A percentile compares a stretch with the other conserved stretches of the same genome.
These are phyloP conservation scores for Drosophila lini DNA, from an alignment of 1,140 invertebrate genomes.

Conservation along the genomic window DNA sequence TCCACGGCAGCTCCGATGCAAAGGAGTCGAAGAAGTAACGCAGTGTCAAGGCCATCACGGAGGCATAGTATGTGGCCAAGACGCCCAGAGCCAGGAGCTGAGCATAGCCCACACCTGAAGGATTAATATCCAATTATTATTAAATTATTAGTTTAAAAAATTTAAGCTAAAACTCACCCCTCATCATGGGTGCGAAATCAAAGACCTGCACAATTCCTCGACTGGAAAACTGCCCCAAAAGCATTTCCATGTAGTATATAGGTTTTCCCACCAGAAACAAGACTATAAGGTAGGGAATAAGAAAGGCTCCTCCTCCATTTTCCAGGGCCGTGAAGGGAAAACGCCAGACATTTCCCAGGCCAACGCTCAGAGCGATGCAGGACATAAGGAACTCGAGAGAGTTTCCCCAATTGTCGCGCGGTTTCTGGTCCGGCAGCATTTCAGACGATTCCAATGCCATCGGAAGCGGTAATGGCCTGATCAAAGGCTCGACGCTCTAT, in stretches of 20 bases:
- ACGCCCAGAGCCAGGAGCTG: slow-evolving; percentile 90
- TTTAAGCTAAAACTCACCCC: slow-evolving; percentile 85
- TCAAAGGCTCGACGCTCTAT: slow-evolving; percentile 27
- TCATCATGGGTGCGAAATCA: slow-evolving; percentile 87
- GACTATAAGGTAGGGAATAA: slow-evolving; percentile 93
- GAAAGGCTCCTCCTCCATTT: slow-evolving; percentile 91
- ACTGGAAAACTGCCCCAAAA: slow-evolving; percentile 91
- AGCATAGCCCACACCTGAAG: slow-evolving; percentile 90
- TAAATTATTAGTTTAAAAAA: neutral
- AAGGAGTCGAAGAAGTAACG: slow-evolving; percentile 89
- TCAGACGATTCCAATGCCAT: slow-evolving; percentile 33
- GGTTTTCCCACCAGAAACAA: slow-evolving; percentile 94
- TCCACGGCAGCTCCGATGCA: slow-evolving; percentile 87
- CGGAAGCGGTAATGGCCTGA: slow-evolving; percentile 18
- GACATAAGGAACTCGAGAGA: slow-evolving; percentile 95
- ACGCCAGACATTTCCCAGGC: slow-evolving; percentile 88
- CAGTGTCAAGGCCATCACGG: slow-evolving; percentile 90
- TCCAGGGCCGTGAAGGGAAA: slow-evolving; percentile 94
- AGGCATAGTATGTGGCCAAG: slow-evolving; percentile 90
- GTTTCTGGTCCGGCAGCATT: slow-evolving; percentile 18
- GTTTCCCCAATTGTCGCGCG: slow-evolving; percentile 92
- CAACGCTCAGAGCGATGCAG: slow-evolving; percentile 95
- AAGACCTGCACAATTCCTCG: slow-evolving; percentile 89
- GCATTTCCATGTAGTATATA: slow-evolving; percentile 95
- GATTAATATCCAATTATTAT: neutral